Evolutionary conservation across 2,888 invertebrate genomes (phyloP).

Genomic region (Harmothoe impar): DNA sequence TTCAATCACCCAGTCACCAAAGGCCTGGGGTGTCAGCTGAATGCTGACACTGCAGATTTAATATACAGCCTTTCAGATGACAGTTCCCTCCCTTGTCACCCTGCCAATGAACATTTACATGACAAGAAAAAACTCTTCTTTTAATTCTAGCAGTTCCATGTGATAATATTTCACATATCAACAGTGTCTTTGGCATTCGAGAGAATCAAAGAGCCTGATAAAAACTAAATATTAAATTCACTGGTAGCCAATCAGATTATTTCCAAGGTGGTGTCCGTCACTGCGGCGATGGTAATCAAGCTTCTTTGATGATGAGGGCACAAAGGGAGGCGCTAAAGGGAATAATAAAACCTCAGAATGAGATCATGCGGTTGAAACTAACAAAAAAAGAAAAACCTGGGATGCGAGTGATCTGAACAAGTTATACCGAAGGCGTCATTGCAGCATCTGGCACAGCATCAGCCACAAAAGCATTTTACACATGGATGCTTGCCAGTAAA

Average conservation of each 20-base stretch:
- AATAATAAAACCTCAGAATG: not conserved
- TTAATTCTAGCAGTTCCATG: not conserved
- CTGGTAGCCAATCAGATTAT: not conserved
- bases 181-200: not conserved
- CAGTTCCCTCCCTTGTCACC: not conserved
- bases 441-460: not conserved
- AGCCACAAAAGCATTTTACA: not conserved
- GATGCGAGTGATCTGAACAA: not conserved
- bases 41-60: no score
- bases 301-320: not conserved
- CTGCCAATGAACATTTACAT: no score
- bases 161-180: not conserved
- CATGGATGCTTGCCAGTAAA: no score
- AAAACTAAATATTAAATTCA: not conserved
- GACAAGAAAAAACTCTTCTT: no score
- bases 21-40: not conserved
- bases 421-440: not conserved
- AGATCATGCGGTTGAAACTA: not conserved
- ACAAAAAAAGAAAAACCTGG: not conserved
- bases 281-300: not conserved
- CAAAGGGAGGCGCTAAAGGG: not conserved
- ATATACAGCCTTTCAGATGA: no score
- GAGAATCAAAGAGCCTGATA: not conserved
- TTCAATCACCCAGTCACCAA: no score
- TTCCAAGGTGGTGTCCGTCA: slow-evolving; percentile 1